Conservation (phyloP, 2,797 vertebrate genomes). For the Clarias fuscus region DNA sequence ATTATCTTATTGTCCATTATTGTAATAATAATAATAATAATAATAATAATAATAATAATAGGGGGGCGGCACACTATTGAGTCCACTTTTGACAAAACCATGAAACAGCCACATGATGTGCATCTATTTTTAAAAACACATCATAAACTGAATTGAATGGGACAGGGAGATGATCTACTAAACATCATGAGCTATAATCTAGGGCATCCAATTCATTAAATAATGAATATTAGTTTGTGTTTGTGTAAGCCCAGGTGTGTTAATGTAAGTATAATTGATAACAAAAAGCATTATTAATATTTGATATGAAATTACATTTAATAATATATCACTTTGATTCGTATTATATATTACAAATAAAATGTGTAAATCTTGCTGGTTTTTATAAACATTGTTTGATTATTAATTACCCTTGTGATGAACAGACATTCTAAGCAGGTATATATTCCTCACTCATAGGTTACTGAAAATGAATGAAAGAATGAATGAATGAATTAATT, state of each 20-base stretch:
- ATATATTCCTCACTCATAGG: not conserved
- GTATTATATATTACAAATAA: too few relatives aligned
- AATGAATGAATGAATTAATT: not conserved
- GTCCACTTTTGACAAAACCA: not conserved
- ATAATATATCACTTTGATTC: too few relatives aligned
- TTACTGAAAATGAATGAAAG: not conserved
- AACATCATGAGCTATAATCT: not conserved
- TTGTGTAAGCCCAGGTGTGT: not conserved
- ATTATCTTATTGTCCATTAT: conserved; percentile 61
- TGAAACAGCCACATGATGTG: not conserved
- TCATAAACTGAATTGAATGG: not conserved
- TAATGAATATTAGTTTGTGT: not conserved
- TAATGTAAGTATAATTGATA: not conserved
- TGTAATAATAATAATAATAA: conserved; percentile 37
- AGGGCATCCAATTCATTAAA: not conserved
- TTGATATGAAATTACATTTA: not conserved
- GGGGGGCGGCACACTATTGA: too few relatives aligned
- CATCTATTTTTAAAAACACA: not conserved
- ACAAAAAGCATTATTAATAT: not conserved
- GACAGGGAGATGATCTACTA: not conserved
- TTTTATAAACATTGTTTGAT: not conserved
- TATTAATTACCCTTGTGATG: not conserved
- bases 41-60: not conserved
- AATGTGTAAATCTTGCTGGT: not conserved
- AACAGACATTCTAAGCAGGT: not conserved